phyloP scores from a whole-genome alignment of 2,888 invertebrate species.

The Zaprionus bogoriensis region DNA sequence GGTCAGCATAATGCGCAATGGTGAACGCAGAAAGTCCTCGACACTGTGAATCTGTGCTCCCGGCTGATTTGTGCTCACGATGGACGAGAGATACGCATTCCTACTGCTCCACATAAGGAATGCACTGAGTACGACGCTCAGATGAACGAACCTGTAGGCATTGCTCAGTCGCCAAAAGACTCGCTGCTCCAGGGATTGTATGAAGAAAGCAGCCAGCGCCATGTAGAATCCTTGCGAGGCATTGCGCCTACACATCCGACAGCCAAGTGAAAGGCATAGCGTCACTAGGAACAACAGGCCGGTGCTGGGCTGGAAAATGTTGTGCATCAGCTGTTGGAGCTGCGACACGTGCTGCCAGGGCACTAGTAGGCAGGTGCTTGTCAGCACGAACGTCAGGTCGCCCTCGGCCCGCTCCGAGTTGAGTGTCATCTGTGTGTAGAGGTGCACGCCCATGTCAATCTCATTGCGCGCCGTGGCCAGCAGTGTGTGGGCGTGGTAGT shows the following conservation, averaged over 20 bases:
- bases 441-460: conserved; percentile 42
- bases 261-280: conserved; percentile 15
- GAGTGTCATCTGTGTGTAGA: conserved; percentile 21
- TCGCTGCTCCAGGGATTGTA: conserved; percentile 30
- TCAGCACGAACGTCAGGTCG: not conserved
- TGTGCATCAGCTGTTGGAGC: not conserved
- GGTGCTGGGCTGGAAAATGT: not conserved
- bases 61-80: conserved; percentile 13
- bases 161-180: not conserved
- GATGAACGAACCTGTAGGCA: conserved; percentile 41
- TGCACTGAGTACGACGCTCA: conserved; percentile 18
- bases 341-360: conserved; percentile 21
- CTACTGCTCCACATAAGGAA: conserved; percentile 39
- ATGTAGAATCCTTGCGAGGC: conserved; percentile 20
- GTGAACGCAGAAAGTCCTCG: conserved; percentile 25
- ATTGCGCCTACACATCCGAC: conserved; percentile 29
- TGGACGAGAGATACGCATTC: conserved; percentile 34
- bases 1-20: conserved; percentile 42
- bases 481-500: conserved; percentile 35
- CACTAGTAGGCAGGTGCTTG: conserved; percentile 46
- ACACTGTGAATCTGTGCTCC: conserved; percentile 19
- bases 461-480: conserved; percentile 26
- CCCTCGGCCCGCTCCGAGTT: conserved; percentile 10
- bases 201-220: not conserved
- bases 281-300: not conserved